Conservation (phyloP, 2,888 invertebrate genomes). For the Heliconius erato region DNA sequence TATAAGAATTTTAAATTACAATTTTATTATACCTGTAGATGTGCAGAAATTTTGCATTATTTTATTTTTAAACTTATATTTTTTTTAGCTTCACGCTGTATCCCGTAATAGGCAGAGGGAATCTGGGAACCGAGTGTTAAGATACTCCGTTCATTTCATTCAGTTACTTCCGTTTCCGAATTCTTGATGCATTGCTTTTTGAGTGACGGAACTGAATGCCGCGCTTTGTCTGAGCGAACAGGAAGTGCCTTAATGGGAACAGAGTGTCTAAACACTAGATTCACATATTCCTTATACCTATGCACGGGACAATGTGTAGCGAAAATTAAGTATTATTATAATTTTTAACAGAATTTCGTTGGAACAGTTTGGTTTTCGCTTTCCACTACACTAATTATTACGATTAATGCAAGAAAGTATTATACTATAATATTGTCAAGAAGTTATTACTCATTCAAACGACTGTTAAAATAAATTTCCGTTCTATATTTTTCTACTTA, state of each 20-base stretch:
- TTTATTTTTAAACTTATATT: neutral
- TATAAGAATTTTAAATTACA: constrained; percentile 21
- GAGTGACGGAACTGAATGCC: neutral
- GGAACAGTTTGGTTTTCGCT: neutral
- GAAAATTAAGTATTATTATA: no score
- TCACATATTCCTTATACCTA: no score
- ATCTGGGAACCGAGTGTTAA: neutral
- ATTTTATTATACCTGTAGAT: neutral
- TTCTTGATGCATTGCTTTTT: neutral
- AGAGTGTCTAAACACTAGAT: no score
- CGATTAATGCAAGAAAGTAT: neutral
- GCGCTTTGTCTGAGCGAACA: neutral
- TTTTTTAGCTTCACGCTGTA: neutral
- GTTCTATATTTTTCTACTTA: neutral
- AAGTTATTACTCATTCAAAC: neutral
- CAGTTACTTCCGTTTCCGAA: neutral
- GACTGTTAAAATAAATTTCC: constrained; percentile 7
- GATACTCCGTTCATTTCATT: neutral
- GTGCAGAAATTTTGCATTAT: neutral
- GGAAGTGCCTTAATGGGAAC: no score
- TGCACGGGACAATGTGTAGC: no score
- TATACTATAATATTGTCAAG: neutral
- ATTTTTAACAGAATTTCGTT: neutral
- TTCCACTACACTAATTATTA: neutral
- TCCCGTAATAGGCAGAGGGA: neutral